phyloP scores from a whole-genome alignment of 2,113 vertebrate genomes.

The Chinchilla lanigera region DNA sequence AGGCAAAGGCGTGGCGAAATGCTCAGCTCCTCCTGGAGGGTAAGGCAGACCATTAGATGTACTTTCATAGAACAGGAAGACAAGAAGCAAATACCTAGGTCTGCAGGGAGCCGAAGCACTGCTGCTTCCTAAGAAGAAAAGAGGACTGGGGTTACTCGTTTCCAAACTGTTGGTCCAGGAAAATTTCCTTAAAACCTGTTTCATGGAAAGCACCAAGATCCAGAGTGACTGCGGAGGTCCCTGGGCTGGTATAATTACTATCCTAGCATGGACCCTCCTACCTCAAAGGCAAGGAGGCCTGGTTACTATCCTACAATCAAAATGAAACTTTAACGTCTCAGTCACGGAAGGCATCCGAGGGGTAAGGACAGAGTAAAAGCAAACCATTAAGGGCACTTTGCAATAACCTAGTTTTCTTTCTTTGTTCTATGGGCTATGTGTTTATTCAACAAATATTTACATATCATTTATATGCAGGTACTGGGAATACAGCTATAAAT shows the following conservation, averaged over 20 bases:
- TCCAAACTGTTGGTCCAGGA: neutral
- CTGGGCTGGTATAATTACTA: neutral
- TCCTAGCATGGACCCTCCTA: neutral
- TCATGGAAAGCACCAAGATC: neutral
- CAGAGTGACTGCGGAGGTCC: neutral
- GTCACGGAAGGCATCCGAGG: neutral
- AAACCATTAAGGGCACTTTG: neutral
- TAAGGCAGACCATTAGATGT: neutral
- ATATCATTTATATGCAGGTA: neutral
- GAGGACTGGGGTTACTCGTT: neutral
- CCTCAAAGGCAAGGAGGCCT: neutral
- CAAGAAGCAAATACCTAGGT: neutral
- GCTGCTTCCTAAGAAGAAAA: neutral
- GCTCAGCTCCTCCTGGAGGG: neutral
- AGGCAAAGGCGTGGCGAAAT: neutral
- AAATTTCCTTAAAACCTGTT: neutral
- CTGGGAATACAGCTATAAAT: neutral
- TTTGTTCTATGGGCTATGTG: neutral
- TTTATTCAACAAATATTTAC: slow-evolving; percentile 21
- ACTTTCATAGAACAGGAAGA: neutral
- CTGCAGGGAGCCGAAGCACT: neutral
- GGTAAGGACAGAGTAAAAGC: neutral
- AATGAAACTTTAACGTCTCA: neutral
- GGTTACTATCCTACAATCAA: neutral
- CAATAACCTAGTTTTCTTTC: neutral